Base-by-base conservation (phyloP, 2,797 vertebrate genomes). In the Falco novaeseelandiae region DNA sequence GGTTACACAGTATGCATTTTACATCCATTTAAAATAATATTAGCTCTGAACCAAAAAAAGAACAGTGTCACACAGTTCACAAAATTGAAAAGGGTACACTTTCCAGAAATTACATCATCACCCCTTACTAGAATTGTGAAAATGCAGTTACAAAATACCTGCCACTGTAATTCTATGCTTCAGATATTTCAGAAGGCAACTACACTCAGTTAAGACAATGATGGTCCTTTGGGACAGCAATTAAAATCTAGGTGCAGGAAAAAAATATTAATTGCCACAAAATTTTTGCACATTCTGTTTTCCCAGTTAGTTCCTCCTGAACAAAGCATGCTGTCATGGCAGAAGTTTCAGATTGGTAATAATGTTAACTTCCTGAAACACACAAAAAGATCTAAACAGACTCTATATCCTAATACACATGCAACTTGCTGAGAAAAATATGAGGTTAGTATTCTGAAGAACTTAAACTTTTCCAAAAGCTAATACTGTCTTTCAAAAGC, bases 81-180 rank as follows among this genome's bases (percentile, higher is more conserved):
- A 26, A 74, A 73, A 67, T 4, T 58, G 51, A 67, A 77, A 85
- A 65, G 17, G 9, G 11, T 51, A 46, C 55, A 59, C 8, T 96
- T 96, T 87, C 71, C 91, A 83, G 55, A 93, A 91, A 66, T 78
- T 62, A 76, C 11, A 93, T 73, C 48, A 92, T 65, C 66, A 57
- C 32, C 36, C 51, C 87, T 69, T 42, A 78, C 49, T 10, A 80
- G 79, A 76, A 94, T 1, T 73, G 40, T 66, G 54, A 63, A 79
- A 83, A 72, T 36, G 67, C 18, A 83, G n/a, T 40, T 82, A 67
- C 4, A 2, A 55, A 94, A 82, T 30, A 84, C 57, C 34, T 29
- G 83, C 34, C 32, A 85, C 66, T 80, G 40, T 88, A 55, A 83
- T 81, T 58, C 19, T 22, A 22, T 14, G 21, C 9, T 59, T 83